Evolutionary conservation across 2,113 vertebrate species (phyloP).

Genomic region (Pachycephala philippinensis): DNA sequence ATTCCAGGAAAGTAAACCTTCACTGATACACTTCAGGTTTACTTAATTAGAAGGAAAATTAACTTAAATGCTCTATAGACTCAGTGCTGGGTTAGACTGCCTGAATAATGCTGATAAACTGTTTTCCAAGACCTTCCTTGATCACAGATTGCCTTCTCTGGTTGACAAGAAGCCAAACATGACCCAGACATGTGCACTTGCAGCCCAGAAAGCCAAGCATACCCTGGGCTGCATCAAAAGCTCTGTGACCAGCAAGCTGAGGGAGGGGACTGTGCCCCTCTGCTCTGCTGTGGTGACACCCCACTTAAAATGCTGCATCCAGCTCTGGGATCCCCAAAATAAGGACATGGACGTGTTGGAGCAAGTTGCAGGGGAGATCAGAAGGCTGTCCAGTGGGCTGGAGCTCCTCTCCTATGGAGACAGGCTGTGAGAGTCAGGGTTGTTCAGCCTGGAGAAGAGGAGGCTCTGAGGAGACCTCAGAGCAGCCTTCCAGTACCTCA

Average conservation of each 20-base stretch:
- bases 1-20: slow-evolving; percentile 54
- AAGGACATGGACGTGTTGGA: not conserved
- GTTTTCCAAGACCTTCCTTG: not conserved
- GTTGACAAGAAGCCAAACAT: not conserved
- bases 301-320: not conserved
- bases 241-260: not conserved
- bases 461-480: not conserved
- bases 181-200: not conserved
- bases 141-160: not conserved
- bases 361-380: not conserved
- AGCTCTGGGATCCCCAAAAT: not conserved
- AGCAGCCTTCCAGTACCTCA: not conserved
- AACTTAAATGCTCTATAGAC: slow-evolving; percentile 20
- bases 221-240: not conserved
- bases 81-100: not conserved
- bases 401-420: not conserved
- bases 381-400: not conserved
- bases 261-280: not conserved
- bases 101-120: not conserved
- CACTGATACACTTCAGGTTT: slow-evolving; percentile 30
- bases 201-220: not conserved
- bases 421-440: not conserved
- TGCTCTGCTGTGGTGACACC: not conserved
- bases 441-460: not conserved
- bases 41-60: slow-evolving; percentile 66